Conservation (phyloP, 2,113 vertebrate species). For the Bathybates hornii region DNA sequence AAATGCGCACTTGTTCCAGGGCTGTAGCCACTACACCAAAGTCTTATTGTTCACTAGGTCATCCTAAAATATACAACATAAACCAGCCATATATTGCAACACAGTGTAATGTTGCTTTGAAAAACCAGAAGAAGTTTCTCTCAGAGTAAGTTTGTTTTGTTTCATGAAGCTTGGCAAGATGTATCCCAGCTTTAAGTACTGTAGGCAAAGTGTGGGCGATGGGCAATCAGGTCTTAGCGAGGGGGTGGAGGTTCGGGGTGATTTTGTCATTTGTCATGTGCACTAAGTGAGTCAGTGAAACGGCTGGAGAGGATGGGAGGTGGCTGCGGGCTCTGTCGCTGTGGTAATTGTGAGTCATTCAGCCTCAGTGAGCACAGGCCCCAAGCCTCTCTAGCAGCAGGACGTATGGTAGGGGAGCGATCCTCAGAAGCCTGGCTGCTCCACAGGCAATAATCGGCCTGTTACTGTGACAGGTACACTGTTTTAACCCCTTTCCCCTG, state of each 20-base stretch:
- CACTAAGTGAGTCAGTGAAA: slow-evolving; percentile 63
- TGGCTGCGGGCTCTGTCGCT: slow-evolving; percentile 45
- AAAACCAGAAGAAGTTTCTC: neutral
- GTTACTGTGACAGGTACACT: slow-evolving; percentile 65
- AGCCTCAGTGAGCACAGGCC: slow-evolving; percentile 57
- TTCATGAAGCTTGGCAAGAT: slow-evolving; percentile 36
- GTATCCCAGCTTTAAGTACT: slow-evolving; percentile 26
- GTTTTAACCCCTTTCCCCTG: slow-evolving; percentile 27
- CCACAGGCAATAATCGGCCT: slow-evolving; percentile 59
- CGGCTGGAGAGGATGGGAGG: slow-evolving; percentile 43
- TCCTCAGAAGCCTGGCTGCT: slow-evolving; percentile 40
- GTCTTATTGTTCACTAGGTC: neutral
- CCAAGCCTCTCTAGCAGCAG: slow-evolving; percentile 49
- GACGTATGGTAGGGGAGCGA: neutral
- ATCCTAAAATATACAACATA: neutral
- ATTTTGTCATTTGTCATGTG: slow-evolving; percentile 59
- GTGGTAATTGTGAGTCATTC: slow-evolving; percentile 73
- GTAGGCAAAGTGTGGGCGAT: slow-evolving; percentile 50
- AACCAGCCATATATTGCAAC: neutral
- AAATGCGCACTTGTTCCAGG: neutral
- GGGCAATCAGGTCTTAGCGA: slow-evolving; percentile 35
- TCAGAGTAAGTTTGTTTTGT: slow-evolving; percentile 33
- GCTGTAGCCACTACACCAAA: neutral
- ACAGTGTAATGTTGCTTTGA: neutral
- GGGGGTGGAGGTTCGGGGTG: slow-evolving; percentile 42